Conservation (phyloP, 2,797 vertebrate species). For the Rhinogobio ventralis region DNA sequence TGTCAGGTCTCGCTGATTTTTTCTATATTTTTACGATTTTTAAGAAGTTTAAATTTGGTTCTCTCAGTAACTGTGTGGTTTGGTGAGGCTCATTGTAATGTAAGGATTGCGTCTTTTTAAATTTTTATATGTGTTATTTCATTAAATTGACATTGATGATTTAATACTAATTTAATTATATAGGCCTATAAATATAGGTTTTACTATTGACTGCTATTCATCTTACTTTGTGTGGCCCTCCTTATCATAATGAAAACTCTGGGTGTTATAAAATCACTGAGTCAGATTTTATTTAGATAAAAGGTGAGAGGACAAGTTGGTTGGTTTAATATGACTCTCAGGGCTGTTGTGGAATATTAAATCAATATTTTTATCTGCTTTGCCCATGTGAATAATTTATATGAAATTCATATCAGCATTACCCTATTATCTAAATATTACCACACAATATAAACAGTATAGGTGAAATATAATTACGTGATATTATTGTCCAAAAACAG, state of each 20-base stretch:
- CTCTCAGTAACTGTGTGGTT: neutral
- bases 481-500: neutral
- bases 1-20: neutral
- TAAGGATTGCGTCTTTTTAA: neutral
- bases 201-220: slow-evolving; percentile 25
- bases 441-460: slow-evolving; percentile 6
- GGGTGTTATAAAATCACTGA: slow-evolving; percentile 56
- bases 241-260: slow-evolving; percentile 43
- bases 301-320: slow-evolving; percentile 46
- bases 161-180: neutral
- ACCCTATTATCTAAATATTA: slow-evolving; percentile 17
- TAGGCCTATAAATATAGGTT: slow-evolving; percentile 24
- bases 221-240: slow-evolving; percentile 6
- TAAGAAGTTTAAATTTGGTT: neutral
- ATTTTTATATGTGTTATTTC: neutral
- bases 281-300: slow-evolving; percentile 59
- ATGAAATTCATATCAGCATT: slow-evolving; percentile 30
- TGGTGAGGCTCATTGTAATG: neutral
- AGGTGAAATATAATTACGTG: neutral
- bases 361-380: slow-evolving; percentile 56
- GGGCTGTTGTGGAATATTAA: slow-evolving; percentile 60
- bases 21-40: neutral
- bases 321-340: slow-evolving; percentile 58
- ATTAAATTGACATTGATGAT: neutral
- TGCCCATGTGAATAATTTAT: slow-evolving; percentile 42